Evolutionary conservation across 2,113 vertebrate species (phyloP).

Genomic region (Octodon degus): DNA sequence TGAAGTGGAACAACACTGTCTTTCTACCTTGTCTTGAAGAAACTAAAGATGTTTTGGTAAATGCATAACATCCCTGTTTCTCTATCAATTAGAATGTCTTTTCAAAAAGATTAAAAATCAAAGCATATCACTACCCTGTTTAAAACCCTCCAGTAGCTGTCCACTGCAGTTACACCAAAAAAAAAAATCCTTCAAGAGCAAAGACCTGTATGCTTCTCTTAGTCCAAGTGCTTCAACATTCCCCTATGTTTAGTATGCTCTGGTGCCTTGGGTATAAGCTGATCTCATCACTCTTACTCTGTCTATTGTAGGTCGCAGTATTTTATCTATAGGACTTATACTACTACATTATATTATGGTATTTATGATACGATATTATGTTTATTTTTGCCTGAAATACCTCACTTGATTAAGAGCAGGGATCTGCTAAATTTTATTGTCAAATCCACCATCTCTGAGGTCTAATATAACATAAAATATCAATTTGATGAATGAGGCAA

Average conservation of each 20-base stretch:
- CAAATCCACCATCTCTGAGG: neutral
- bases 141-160: neutral
- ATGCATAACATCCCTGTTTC: neutral
- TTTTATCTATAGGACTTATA: neutral
- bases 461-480: neutral
- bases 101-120: slow-evolving; percentile 28
- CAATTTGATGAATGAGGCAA: neutral
- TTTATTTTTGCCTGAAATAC: neutral
- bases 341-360: neutral
- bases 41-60: neutral
- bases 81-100: neutral
- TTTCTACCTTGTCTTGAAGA: neutral
- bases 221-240: neutral
- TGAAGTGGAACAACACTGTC: neutral
- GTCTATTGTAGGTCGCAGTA: neutral
- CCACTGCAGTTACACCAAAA: neutral
- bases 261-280: neutral
- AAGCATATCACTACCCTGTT: neutral
- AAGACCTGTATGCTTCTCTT: neutral
- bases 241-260: neutral
- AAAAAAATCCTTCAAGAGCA: neutral
- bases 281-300: neutral
- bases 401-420: neutral
- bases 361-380: too few species aligned
- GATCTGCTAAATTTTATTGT: neutral